phyloP scores from a whole-genome alignment of 2,888 invertebrate genomes.

The Saturnia japonica region DNA sequence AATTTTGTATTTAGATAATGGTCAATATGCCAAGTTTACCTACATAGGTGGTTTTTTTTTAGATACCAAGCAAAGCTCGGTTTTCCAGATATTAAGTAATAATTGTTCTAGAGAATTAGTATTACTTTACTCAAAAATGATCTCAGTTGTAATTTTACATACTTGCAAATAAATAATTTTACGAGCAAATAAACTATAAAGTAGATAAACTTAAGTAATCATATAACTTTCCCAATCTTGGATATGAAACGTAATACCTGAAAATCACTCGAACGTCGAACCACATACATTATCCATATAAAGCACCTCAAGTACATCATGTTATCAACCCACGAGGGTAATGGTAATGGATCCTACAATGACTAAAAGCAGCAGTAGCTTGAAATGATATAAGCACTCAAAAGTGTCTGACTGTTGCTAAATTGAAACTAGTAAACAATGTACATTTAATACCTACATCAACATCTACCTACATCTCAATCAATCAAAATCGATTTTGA shows the following conservation, averaged over 20 bases:
- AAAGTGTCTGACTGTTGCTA: background rate
- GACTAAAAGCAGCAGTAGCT: constrained; percentile 35
- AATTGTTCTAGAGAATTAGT: no score
- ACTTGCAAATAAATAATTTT: background rate
- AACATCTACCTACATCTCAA: no score
- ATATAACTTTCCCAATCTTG: background rate
- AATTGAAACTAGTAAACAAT: background rate
- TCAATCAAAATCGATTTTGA: background rate
- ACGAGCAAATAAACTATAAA: background rate
- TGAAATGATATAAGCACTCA: constrained; percentile 29
- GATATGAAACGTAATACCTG: background rate
- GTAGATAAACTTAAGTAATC: no score
- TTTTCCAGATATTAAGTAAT: no score
- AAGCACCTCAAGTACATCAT: constrained; percentile 36
- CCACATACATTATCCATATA: constrained; percentile 23
- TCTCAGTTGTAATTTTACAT: no score
- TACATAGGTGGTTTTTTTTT: no score
- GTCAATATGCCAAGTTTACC: no score
- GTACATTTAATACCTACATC: no score
- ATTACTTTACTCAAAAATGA: no score
- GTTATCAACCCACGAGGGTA: constrained; percentile 38
- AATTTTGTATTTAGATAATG: no score
- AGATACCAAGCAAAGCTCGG: no score
- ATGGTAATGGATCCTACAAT: constrained; percentile 37
- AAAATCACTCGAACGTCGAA: background rate